These are phyloP conservation scores for Listronotus bonariensis DNA, from an alignment of 1,140 invertebrate species.

Conservation along the genomic window DNA sequence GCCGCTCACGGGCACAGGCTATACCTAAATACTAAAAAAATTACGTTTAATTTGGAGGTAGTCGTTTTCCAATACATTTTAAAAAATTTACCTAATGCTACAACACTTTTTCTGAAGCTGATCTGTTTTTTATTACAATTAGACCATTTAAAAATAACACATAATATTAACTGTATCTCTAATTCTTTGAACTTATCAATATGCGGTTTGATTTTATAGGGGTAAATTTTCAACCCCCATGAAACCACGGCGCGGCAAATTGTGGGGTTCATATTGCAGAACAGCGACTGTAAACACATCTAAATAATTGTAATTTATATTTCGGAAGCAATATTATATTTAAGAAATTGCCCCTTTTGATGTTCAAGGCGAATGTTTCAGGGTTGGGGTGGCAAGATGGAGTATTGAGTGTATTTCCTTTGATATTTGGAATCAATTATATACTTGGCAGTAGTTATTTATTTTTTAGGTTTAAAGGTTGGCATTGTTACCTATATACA, in stretches of 20 bases:
- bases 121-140: no score
- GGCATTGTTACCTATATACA: no score
- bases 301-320: slow-evolving; percentile 35
- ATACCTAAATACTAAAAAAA: no score
- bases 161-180: no score
- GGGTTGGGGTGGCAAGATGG: slow-evolving; percentile 7
- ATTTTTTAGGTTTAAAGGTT: no score
- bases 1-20: no score
- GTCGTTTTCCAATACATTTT: no score
- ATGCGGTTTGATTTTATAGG: slow-evolving; percentile 21
- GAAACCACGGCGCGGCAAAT: slow-evolving; percentile 31
- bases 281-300: slow-evolving; percentile 34
- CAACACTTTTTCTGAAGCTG: no score
- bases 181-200: slow-evolving; percentile 19
- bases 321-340: slow-evolving; percentile 35
- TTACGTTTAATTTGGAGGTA: no score
- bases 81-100: no score
- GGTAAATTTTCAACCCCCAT: slow-evolving; percentile 10
- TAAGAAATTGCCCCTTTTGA: slow-evolving; percentile 33
- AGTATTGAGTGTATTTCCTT: slow-evolving; percentile 13
- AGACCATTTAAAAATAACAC: no score
- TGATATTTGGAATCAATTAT: slow-evolving; percentile 12
- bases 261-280: slow-evolving; percentile 35
- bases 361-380: slow-evolving; percentile 17
- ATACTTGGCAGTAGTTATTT: no score